Evolutionary conservation across 1,140 invertebrate species (phyloP), one percentile per base, ranked within the genome.

Genomic region (Phymastichus coffea): DNA sequence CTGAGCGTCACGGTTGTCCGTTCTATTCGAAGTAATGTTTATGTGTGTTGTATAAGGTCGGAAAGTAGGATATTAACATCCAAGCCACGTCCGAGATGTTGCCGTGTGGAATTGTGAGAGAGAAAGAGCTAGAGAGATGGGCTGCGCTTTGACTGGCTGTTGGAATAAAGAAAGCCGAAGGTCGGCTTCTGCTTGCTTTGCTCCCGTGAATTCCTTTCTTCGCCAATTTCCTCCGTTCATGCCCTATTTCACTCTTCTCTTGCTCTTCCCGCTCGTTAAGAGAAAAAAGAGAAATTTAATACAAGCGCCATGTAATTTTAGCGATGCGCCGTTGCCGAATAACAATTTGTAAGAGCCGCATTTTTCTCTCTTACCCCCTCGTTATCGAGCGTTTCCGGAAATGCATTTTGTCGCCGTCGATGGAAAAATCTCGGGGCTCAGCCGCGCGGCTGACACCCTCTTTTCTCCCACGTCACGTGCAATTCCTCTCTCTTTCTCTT

Each of bases 81-180:
- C 59, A 51, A 51, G 37, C 52, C 59, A 61, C 59, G 59, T 61
- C 51, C 53, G 40, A 47, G 56, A 67, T 70, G 64, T 69, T 67
- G 65, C 61, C n/a, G n/a, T n/a, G 53, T 66, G 65, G 66, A 68
- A 70, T 70, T 66, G 66, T 63, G 64, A 63, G 65, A 62, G 56
- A 66, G 61, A 60, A 64, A 62, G 65, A 62, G 53, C 48, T 44
- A 63, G 61, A 65, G 61, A 53, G 65, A 59, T 55, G 64, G 61
- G 22, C 28, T 26, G 23, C 26, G 38, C 56, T 51, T 51, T 58
- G 56, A 57, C 56, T 51, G 56, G 25, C 47, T 26, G 15, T n/a
- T n/a, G 57, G 30, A 59, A 59, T 58, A 58, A 58, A 58, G 57
- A 59, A 52, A 59, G 48, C 25, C 40, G 40, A 23, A 35, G 26